Evolutionary conservation across 2,797 vertebrate genomes (phyloP).

Genomic region (Garrulus glandarius): DNA sequence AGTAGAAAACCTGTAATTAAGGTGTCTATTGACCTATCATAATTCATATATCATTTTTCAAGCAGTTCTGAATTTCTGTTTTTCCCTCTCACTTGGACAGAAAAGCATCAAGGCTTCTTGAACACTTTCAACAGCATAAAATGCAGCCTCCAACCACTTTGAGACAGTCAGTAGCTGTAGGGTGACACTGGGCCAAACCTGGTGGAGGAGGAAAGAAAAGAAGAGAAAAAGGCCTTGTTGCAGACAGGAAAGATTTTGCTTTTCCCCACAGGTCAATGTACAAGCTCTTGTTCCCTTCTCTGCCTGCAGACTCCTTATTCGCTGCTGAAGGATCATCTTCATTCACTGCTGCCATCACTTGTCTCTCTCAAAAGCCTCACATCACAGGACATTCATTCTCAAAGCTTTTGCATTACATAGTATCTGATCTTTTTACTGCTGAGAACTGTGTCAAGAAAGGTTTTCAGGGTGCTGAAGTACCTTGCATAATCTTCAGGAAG

Average conservation of each 20-base stretch:
- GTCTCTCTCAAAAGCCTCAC: background rate
- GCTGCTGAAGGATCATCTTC: background rate
- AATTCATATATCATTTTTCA: background rate
- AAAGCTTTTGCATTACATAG: background rate
- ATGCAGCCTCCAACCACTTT: background rate
- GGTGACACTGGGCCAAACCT: background rate
- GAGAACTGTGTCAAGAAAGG: background rate
- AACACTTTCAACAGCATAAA: background rate
- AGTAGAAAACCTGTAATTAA: background rate
- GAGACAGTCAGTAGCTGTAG: background rate
- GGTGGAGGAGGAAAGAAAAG: background rate
- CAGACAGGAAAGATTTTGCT: background rate
- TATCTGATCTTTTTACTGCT: background rate
- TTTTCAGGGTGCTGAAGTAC: background rate
- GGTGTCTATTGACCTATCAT: background rate
- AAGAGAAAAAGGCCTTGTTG: background rate
- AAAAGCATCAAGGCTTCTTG: background rate
- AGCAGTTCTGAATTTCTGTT: background rate
- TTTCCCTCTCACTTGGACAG: background rate
- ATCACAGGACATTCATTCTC: background rate
- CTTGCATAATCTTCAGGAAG: background rate
- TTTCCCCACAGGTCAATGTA: background rate
- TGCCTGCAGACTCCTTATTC: background rate
- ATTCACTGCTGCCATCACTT: background rate
- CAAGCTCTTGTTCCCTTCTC: background rate